A percentile compares a stretch with the other conserved stretches of the same genome.
Conservation (phyloP, 2,797 vertebrate genomes). For the Pelodytes ibericus region DNA sequence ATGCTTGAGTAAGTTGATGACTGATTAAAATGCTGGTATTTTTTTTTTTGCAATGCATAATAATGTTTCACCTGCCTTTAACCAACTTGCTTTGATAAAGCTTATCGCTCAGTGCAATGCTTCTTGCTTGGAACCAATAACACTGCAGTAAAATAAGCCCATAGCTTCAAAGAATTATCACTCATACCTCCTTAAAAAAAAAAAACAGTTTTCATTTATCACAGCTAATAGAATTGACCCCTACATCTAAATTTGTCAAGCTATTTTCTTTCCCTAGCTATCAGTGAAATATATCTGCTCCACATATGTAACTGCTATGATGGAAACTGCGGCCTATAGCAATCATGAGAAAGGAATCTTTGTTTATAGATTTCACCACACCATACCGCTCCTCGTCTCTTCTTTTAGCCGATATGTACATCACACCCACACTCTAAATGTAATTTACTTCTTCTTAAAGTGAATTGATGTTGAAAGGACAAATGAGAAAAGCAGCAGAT, state of each 20-base stretch:
- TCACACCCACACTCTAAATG: slow-evolving; percentile 5
- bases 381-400: not conserved
- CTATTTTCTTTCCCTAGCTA: not conserved
- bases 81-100: too few relatives aligned
- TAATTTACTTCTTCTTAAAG: slow-evolving; percentile 13
- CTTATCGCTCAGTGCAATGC: not conserved
- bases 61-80: too few relatives aligned
- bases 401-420: not conserved
- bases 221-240: not conserved
- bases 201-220: not conserved
- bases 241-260: not conserved
- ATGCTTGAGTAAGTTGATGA: too few relatives aligned
- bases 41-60: too few relatives aligned
- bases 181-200: not conserved
- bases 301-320: not conserved
- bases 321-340: not conserved
- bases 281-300: not conserved
- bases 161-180: not conserved
- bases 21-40: too few relatives aligned
- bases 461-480: slow-evolving; percentile 8
- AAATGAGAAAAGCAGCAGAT: slow-evolving; percentile 17
- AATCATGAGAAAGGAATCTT: not conserved
- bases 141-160: not conserved
- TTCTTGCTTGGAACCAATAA: not conserved
- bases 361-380: not conserved